Evolutionary conservation across 1,140 invertebrate genomes (phyloP).

Genomic region (Glossosoma conforme): DNA sequence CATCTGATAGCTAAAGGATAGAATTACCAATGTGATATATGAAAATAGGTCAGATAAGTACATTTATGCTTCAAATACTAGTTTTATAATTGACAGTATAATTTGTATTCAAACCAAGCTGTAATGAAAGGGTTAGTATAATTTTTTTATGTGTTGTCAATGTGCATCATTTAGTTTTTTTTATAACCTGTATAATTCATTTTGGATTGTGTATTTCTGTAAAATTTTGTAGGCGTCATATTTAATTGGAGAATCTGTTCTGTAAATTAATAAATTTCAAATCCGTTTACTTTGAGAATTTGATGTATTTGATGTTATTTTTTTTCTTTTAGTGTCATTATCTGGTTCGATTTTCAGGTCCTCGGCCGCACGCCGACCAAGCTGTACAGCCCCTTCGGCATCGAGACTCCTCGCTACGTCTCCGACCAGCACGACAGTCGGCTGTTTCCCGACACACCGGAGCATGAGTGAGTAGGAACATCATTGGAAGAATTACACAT

Average conservation of each 20-base stretch:
- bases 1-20: too few relatives aligned
- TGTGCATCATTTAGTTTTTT: too few relatives aligned
- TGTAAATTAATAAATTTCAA: background rate
- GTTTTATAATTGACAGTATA: too few relatives aligned
- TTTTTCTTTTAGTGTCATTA: background rate
- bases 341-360: slow-evolving; percentile 26
- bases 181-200: too few relatives aligned
- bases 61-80: too few relatives aligned
- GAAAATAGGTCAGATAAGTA: too few relatives aligned
- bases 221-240: background rate
- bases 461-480: slow-evolving; percentile 40
- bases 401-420: slow-evolving; percentile 40
- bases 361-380: slow-evolving; percentile 44
- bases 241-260: background rate
- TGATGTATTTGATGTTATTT: background rate
- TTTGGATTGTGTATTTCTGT: too few relatives aligned
- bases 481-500: background rate
- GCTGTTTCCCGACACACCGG: slow-evolving; percentile 47
- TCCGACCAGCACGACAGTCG: slow-evolving; percentile 39
- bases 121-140: too few relatives aligned
- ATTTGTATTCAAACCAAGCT: too few relatives aligned
- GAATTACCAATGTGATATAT: too few relatives aligned
- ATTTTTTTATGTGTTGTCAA: too few relatives aligned
- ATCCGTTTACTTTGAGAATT: background rate
- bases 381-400: slow-evolving; percentile 49